Base-by-base conservation (phyloP, 2,888 invertebrate species). In the Drosophila vallismaia region DNA sequence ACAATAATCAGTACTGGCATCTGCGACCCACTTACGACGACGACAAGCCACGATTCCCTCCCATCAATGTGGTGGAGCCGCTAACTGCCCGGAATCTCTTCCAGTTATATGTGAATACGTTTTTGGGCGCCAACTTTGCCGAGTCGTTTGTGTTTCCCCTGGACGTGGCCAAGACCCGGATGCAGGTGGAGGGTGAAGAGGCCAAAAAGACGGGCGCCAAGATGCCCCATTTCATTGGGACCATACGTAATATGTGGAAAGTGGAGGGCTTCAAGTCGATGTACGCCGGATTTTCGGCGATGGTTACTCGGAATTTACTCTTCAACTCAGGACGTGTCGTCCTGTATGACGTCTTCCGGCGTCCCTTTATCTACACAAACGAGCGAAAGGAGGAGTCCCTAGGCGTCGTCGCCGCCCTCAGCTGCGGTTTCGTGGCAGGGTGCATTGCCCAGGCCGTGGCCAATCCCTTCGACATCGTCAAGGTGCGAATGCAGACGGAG, bases 261-360 rank as follows among this genome's bases (percentile, higher is more conserved):
- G 53, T 59, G 24, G 83, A 82, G 45, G 75, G 77, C 0, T 8
- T 66, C 0, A 51, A 10, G 9, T 48, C 62, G 0, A 50, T 79
- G 0, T 82, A 76, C 6, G 51, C 71, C 3, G 86, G 86, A 4
- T 73, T 83, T 14, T 71, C 84, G 7, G 44, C 80, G 0, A 71
- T 83, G 83, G 42, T 83, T 0, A 4, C 71, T 0, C 71, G 83
- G 0, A 78, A 71, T 38, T 57, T 86, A 9, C 50, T 83, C 1
- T 86, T 86, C 42, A 83, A 83, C 26, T 78, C 78, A 4, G 3
- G 68, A 5, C 80, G 86, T 0, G 71, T 86, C 0, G 69, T 75
- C 44, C 44, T 80, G 0, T 83, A 83, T 51, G 86, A 86, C 46
- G 3, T 71, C 0, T 56, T 83, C 2, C 78, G 86, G 0, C 75